Conservation (phyloP, 2,888 invertebrate species). For the Noctua janthe region DNA sequence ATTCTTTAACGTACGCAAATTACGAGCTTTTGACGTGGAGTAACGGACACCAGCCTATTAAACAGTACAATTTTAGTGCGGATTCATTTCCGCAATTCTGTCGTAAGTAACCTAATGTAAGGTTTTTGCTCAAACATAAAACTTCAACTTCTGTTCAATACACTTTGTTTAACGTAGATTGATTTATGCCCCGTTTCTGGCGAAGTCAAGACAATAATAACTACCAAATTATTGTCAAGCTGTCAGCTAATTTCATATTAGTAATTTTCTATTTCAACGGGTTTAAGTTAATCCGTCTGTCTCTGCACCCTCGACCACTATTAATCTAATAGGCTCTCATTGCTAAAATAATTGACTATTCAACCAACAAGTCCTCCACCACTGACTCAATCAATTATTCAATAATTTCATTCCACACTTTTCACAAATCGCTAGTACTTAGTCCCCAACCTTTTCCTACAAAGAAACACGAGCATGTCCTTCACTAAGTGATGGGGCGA, state of each 20-base stretch:
- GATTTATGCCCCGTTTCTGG: not conserved
- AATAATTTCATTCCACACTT: constrained; percentile 13
- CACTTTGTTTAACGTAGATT: not conserved
- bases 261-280: not conserved
- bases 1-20: not conserved
- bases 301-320: not conserved
- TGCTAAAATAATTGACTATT: not conserved
- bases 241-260: not conserved
- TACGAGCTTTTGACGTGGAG: too few species aligned
- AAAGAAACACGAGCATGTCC: constrained; percentile 82
- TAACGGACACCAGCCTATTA: too few species aligned
- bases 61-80: not conserved
- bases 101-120: not conserved
- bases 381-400: constrained; percentile 40
- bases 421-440: constrained; percentile 43
- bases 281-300: not conserved
- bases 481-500: constrained; percentile 83
- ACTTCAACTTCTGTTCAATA: not conserved
- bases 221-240: not conserved
- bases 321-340: not conserved
- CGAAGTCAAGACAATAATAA: not conserved
- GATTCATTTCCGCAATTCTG: not conserved
- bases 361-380: not conserved
- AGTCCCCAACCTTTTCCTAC: constrained; percentile 59
- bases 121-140: not conserved